phyloP scores from a whole-genome alignment of 2,888 invertebrate genomes.

The Disparrhopalites patrizii region DNA sequence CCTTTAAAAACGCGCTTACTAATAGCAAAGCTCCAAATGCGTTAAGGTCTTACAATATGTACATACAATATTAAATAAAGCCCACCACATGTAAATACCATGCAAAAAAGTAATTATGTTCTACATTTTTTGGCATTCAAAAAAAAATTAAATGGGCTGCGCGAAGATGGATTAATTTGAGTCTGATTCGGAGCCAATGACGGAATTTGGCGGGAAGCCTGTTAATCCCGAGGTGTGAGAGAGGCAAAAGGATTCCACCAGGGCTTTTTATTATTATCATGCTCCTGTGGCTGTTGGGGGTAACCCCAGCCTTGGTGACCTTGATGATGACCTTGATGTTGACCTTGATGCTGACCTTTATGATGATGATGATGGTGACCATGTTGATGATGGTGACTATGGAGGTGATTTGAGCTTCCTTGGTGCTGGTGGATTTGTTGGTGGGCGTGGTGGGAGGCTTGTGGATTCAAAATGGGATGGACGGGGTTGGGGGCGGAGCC shows the following conservation, averaged over 20 bases:
- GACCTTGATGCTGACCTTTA: not conserved
- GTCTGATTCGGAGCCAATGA: not conserved
- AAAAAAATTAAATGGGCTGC: not conserved
- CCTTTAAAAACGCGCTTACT: no score
- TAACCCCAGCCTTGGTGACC: not conserved
- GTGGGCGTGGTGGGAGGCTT: slow-evolving; percentile 4
- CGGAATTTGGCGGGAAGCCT: slow-evolving; percentile 13
- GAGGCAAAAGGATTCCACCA: slow-evolving; percentile 42
- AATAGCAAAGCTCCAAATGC: no score
- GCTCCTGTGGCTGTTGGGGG: slow-evolving; percentile 9
- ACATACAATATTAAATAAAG: no score
- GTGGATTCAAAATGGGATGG: slow-evolving; percentile 35
- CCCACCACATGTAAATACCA: no score
- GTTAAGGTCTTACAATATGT: no score
- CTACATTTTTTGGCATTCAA: not conserved
- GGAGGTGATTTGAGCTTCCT: not conserved
- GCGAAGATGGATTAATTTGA: no score
- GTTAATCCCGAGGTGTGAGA: not conserved
- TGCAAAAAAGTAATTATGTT: not conserved
- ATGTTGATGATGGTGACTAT: slow-evolving; percentile 1
- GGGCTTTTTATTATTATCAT: slow-evolving; percentile 26
- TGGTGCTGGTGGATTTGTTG: not conserved
- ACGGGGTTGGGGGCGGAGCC: slow-evolving; percentile 5
- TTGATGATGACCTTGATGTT: slow-evolving; percentile 3
- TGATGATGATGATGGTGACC: slow-evolving; percentile 8